Conservation (phyloP, 2,888 invertebrate species). For the Agriotes lineatus region DNA sequence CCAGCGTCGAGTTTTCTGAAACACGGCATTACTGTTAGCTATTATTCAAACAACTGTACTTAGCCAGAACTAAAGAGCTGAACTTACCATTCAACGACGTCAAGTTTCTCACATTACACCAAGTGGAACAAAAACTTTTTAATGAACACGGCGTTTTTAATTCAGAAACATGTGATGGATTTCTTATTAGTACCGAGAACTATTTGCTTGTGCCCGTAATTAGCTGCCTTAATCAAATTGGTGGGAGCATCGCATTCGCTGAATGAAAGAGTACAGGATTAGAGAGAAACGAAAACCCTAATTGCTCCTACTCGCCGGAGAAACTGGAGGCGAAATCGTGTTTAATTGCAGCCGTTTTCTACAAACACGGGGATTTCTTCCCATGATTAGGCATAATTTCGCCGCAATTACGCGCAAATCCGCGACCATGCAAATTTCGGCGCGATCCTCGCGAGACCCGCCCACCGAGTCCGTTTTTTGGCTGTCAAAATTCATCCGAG, state of each 20-base stretch:
- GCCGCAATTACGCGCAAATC: conserved; percentile 2
- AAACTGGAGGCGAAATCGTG: conserved; percentile 2
- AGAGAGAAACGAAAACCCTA: background rate
- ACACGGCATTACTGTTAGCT: no score
- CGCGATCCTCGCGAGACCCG: conserved; percentile 4
- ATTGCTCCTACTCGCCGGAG: background rate
- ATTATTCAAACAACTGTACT: no score
- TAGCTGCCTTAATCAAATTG: conserved; percentile 4
- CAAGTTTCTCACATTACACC: no score
- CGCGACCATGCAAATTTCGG: conserved; percentile 9
- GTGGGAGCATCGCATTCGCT: background rate
- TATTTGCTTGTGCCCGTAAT: background rate
- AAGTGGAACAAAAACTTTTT: no score
- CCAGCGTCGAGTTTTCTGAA: no score
- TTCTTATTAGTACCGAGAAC: background rate
- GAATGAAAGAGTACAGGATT: background rate
- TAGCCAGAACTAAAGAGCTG: no score
- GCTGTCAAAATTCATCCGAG: conserved; percentile 47
- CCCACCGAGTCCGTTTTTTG: conserved; percentile 26
- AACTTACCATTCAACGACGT: no score
- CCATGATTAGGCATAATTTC: conserved; percentile 26
- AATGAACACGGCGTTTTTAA: no score
- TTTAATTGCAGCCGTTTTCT: conserved; percentile 17
- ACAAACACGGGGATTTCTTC: conserved; percentile 24
- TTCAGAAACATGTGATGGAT: background rate